Base-by-base conservation (phyloP, 2,113 vertebrate species). In the Tretioscincus oriximinensis region DNA sequence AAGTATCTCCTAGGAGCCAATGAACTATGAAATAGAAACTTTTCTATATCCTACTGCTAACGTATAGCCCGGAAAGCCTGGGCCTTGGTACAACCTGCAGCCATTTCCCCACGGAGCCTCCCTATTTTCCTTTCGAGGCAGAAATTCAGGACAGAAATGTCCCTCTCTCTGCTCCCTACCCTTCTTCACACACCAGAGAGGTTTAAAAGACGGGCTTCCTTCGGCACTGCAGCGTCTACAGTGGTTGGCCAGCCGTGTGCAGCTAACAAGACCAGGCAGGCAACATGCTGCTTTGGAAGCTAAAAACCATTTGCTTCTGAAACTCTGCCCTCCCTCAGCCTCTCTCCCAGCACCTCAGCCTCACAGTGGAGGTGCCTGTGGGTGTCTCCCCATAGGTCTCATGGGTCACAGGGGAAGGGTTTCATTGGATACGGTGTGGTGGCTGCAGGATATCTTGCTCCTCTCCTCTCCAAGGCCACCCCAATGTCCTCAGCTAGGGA, bases 11-110 rank as follows among this genome's bases (percentile, higher is more conserved):
- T 63, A 82, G 26, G 74, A n/a, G 74, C 20, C n/a, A 54, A 61
- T 47, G 60, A 63, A 26, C 0, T 0, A 5, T 22, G 61, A 24
- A 75, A 75, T 77, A 1, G 8, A 54, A 64, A 35, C 21, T 20
- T 58, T 35, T 16, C 7, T 1, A 9, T 18, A 26, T 76, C 24
- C 58, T 9, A 35, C 0, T 14, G 51, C 16, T 64, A 7, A 3
- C 1, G 0, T 47, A 49, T 29, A 28, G 12, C 29, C 41, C 22
- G 16, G 1, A 63, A 64, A 10, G 12, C 66, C 58, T 58, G 16
- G 8, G 21, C 26, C 28, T 51, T 16, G 1, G 3, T 11, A 1
- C 9, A 0, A 0, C 26, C 0, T 31, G 16, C 20, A 76, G 61
- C 11, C 6, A 8, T 21, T n/a, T 7, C 18, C 74, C 45, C 22